These are phyloP conservation scores for Stenoptilia bipunctidactyla DNA, from an alignment of 2,888 invertebrate species.

Conservation along the genomic window DNA sequence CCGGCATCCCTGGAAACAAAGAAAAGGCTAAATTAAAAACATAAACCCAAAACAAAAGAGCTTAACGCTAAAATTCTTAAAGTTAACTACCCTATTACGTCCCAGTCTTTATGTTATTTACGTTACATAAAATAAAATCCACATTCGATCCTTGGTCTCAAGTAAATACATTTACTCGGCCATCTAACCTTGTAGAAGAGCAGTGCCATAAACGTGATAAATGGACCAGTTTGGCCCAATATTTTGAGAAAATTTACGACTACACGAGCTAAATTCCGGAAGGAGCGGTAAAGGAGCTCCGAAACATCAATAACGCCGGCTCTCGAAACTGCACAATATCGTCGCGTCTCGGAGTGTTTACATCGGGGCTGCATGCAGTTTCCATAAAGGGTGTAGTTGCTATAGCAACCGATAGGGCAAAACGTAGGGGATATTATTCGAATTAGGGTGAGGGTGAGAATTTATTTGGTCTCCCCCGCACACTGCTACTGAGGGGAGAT, in stretches of 20 bases:
- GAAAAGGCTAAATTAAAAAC: too few species aligned
- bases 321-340: constrained; percentile 32
- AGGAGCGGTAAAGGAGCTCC: constrained; percentile 30
- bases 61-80: neutral
- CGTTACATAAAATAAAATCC: neutral
- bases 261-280: constrained; percentile 31
- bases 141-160: constrained; percentile 3
- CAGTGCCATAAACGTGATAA: constrained; percentile 45
- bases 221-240: constrained; percentile 45
- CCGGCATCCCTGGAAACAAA: constrained; percentile 79
- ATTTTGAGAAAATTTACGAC: constrained; percentile 43
- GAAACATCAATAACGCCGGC: constrained; percentile 47
- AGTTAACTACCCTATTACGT: too few species aligned
- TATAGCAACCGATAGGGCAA: constrained; percentile 43
- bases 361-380: constrained; percentile 31
- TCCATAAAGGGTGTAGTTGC: constrained; percentile 33
- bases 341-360: constrained; percentile 33
- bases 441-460: constrained; percentile 59
- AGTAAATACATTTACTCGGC: constrained; percentile 30
- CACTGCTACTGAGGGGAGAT: constrained; percentile 49
- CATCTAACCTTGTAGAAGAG: constrained; percentile 33
- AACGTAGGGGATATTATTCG: constrained; percentile 42
- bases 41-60: neutral
- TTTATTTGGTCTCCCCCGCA: constrained; percentile 55
- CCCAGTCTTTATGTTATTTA: neutral